Base-by-base conservation (phyloP, 2,888 invertebrate species). In the Sinodicranocentrus sp. region DNA sequence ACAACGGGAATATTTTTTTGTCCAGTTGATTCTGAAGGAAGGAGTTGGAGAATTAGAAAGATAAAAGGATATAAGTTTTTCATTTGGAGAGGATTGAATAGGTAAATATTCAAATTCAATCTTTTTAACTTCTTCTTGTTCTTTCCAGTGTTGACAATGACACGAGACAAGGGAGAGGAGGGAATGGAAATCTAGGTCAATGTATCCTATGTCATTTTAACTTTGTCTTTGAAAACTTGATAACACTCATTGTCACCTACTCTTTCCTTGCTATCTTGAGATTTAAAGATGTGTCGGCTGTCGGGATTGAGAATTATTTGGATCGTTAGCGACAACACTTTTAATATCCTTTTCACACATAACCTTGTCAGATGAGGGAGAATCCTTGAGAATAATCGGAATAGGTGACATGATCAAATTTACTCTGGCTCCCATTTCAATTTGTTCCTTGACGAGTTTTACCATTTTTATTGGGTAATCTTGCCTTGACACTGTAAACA, bases 111-210 rank as follows among this genome's bases (percentile, higher is more conserved):
- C n/a, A n/a, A n/a, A n/a, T n/a, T n/a, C n/a, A n/a, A n/a, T n/a
- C n/a, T n/a, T n/a, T n/a, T n/a, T n/a, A n/a, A n/a, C n/a, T n/a
- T n/a, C n/a, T n/a, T n/a, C n/a, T n/a, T n/a, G n/a, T n/a, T n/a
- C n/a, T n/a, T n/a, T n/a, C n/a, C 72, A 28, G 61, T 73, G 79
- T 48, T 71, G 72, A 80, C 72, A 80, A 68, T 52, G 75, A 82
- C 82, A 82, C 82, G 82, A 82, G 82, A 19, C 75, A 75, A 39
- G 43, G 10, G 28, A 61, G 19, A 61, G 17, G 61, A 61, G 17
- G 63, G 17, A 19, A 17, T 28, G 2, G 17, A n/a, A 76, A 80
- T 57, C 57, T 73, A 63, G 80, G 73, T 80, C 73, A 80, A 61
- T 57, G 39, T n/a, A n/a, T n/a, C 15, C 33, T 25, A 54, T 54